Base-by-base conservation (phyloP, 1,140 invertebrate species). In the Megalonaias nervosa region DNA sequence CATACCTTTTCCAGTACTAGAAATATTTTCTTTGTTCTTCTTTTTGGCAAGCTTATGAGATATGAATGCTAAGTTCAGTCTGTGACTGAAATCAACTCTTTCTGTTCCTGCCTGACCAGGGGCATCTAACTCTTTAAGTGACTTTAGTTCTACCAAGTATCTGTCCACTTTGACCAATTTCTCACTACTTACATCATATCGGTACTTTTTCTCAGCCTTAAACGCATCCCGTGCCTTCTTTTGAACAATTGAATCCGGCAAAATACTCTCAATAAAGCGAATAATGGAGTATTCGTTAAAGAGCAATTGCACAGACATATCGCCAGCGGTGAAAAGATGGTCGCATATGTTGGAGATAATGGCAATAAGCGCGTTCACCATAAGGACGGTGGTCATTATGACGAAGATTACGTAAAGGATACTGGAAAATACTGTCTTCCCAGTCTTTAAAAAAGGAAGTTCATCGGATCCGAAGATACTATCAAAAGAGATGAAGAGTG, bases 311-410 rank as follows among this genome's bases (percentile, higher is more conserved):
- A 55, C 67, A 56, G 3, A 79, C 59, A 17, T 67, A 17, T 67
- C 71, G 2, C 71, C 79, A 70, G 81, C 77, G 16, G 84, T 77
- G 2, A 82, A 67, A 0, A 87, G 79, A 6, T 81, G 38, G 15
- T 79, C 77, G 66, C 85, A 87, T 21, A 85, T 86, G 65, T 84
- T 79, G 59, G 85, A 85, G 81, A 87, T 85, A 83, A 87, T 85
- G 13, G 86, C 86, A 56, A 87, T 87, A 12, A 87, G 76, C 0
- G 82, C 79, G 71, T 87, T 87, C 13, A 87, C 66, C 78, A 85
- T 79, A 15, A 87, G 69, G 2, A 87, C 66, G 62, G 84, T 85
- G n/a, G 86, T 85, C 21, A 87, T 64, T 15, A 86, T 58, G 0
- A 79, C 75, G 74, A 86, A 87, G 12, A 81, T 19, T 14, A 81